Evolutionary conservation across 1,140 invertebrate genomes (phyloP), one percentile per base, ranked within the genome.

Genomic region (Temnothorax nylanderi): DNA sequence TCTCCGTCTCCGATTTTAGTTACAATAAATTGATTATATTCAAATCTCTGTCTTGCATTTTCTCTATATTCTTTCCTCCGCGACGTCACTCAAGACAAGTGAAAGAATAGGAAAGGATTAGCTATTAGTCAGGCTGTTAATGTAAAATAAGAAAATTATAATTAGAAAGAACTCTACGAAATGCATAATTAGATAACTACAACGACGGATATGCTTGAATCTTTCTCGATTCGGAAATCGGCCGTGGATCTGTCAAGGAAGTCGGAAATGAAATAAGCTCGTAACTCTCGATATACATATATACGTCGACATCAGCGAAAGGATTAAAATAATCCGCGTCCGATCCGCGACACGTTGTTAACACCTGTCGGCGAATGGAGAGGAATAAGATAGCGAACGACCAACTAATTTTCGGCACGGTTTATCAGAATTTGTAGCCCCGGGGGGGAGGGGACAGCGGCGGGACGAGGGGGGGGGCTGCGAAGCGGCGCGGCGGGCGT

Each of bases 341-440:
- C 16, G 16, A 72, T 60, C n/a, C 54, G 8, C 13, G 13, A 34
- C 49, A 21, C 41, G 41, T 47, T 37, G 74, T 65, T 34, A 47
- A 80, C 47, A 18, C 34, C 32, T 44, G n/a, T 58, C 18, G 44
- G 41, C 41, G 60, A 62, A 32, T 11, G 32, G 41, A 8, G 18
- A 37, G 80, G 34, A 72, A 75, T 85, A 85, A 85, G 75, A 85
- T 65, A 78, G 60, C 75, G 58, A 26, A 32, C 44, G 47, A 34
- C 18, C 13, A 58, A 65, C 41, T 62, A 67, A 84, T 60, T 58
- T 82, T 72, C 58, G 78, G 54, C 49, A 51, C 47, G 47, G 75
- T 86, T 80, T 62, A 65, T 87, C 56, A 81, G 88, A 67, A 82
- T 87, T 71, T 44, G 84, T 26, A 74, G 71, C 51, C 16, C 34